Evolutionary conservation across 2,888 invertebrate species (phyloP), one percentile per base, ranked within the genome.

Genomic region (Drosophila parthenogenetica): DNA sequence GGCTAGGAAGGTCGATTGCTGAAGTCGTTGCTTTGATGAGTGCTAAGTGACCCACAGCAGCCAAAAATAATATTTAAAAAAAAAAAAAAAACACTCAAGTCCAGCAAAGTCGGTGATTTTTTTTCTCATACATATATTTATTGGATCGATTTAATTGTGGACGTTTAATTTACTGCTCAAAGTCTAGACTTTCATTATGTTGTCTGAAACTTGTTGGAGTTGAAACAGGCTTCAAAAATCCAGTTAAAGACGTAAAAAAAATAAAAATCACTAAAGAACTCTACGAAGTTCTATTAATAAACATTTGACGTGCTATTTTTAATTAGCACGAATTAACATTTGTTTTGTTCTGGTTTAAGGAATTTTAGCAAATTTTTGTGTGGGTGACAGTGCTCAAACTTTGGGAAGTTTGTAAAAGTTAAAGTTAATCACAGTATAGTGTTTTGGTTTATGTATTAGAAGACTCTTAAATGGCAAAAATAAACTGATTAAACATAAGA

Each of bases 11-110:
- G 82, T 87, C 82, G 67, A 54, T 51, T 46, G 67, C 42, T 64
- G 73, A 64, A 81, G 87, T 84, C 81, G 79, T 71, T 70, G 82
- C 19, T 74, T 84, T 71, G 78, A 69, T 71, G 86, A 79, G 79
- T 78, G 78, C 79, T 75, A 78, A 78, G 40, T 79, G 83, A 76
- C 58, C 58, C 54, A 64, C 63, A 76, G 80, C 65, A 71, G 78
- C 71, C 69, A 69, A 65, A 53, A 50, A 19, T 50, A 43, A 65
- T 59, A 35, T 19, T 19, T 22, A 13, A 48, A 61, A 39, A 53
- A 69, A n/a, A n/a, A n/a, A n/a, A 35, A 22, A 42, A 32, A 64
- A 57, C 32, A 48, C 37, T 69, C 39, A 73, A 62, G 35, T 53
- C 50, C 13, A 62, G 51, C 32, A 16, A 10, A 40, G 46, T 53